phyloP scores from a whole-genome alignment of 2,113 vertebrate genomes.

The Diadophis punctatus region DNA sequence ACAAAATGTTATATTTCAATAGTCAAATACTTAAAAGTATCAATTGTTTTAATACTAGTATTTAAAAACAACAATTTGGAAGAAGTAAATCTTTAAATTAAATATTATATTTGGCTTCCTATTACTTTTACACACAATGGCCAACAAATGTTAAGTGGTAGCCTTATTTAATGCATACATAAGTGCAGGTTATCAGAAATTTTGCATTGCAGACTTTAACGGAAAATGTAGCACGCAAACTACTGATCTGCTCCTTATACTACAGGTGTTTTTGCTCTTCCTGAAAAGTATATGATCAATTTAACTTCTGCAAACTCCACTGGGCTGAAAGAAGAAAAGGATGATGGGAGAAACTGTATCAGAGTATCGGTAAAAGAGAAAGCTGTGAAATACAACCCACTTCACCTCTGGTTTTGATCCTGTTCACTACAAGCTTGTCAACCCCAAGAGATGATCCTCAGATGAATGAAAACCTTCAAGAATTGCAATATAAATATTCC shows the following conservation, averaged over 20 bases:
- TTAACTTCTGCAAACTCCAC: neutral
- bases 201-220: neutral
- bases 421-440: neutral
- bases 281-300: neutral
- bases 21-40: neutral
- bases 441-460: neutral
- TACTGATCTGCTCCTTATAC: neutral
- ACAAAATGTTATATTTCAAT: neutral
- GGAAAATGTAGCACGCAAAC: neutral
- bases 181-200: neutral
- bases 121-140: neutral
- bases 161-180: neutral
- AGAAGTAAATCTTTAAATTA: neutral
- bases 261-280: neutral
- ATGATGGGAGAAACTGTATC: neutral
- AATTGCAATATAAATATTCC: neutral
- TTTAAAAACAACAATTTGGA: neutral
- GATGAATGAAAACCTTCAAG: neutral
- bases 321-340: neutral
- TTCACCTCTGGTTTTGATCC: neutral
- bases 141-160: neutral
- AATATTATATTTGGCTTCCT: neutral
- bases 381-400: too few relatives aligned
- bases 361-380: neutral
- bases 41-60: neutral